A percentile compares a stretch with the other conserved stretches of the same genome.
Conservation (phyloP, 1,140 invertebrate species). For the Heliothis virescens region DNA sequence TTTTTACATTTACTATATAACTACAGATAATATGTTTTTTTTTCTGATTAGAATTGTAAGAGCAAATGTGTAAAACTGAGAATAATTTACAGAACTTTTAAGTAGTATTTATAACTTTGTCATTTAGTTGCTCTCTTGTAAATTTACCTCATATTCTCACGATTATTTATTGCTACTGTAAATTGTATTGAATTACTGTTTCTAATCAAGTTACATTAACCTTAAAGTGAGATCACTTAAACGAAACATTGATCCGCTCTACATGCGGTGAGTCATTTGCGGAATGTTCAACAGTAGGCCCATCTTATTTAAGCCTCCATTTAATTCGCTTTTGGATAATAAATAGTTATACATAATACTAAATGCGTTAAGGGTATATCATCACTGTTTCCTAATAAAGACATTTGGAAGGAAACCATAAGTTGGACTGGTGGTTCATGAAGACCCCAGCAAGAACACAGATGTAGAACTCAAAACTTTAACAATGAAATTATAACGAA, state of each 20-base stretch:
- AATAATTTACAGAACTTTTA: not conserved
- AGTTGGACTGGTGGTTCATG: not conserved
- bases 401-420: not conserved
- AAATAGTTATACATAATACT: constrained; percentile 44
- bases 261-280: constrained; percentile 53
- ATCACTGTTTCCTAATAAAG: not conserved
- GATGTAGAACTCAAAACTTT: constrained; percentile 8
- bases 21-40: constrained; percentile 13
- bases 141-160: not conserved
- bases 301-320: constrained; percentile 51
- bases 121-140: not conserved
- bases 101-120: not conserved
- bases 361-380: constrained; percentile 27
- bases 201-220: constrained; percentile 55
- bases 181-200: not conserved
- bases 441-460: not conserved
- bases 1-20: constrained; percentile 27
- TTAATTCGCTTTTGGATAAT: constrained; percentile 28
- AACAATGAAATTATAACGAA: constrained; percentile 20
- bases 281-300: constrained; percentile 46
- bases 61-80: not conserved
- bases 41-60: constrained; percentile 8
- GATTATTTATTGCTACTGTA: not conserved
- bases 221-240: constrained; percentile 73
- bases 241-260: constrained; percentile 43